phyloP scores from a whole-genome alignment of 2,888 invertebrate genomes.

The Anthrax anthrax region DNA sequence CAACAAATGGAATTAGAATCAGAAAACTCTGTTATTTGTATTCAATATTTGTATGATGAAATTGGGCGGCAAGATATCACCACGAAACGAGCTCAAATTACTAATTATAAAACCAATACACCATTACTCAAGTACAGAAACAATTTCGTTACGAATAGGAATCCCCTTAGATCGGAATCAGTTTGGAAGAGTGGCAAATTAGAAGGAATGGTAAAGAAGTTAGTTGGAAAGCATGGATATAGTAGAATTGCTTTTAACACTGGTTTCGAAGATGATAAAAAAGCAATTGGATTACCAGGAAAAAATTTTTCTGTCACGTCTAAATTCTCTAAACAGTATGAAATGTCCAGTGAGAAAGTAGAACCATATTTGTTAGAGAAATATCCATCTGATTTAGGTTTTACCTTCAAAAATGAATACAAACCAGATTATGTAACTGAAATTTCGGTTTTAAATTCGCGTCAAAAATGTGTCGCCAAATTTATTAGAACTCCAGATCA shows the following conservation, averaged over 20 bases:
- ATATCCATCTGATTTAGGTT: constrained; percentile 3
- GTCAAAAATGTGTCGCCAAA: constrained; percentile 4
- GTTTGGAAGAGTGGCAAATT: constrained; percentile 7
- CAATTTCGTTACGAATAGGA: constrained; percentile 5
- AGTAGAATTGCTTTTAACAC: background rate
- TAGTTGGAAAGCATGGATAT: constrained; percentile 3
- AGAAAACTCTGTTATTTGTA: constrained; percentile 1
- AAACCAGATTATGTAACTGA: constrained; percentile 2
- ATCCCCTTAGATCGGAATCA: background rate
- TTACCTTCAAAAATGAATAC: constrained; percentile 3
- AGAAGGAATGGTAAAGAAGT: background rate
- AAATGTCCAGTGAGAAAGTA: no score
- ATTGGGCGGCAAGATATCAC: constrained; percentile 6
- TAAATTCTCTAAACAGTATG: no score
- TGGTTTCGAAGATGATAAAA: constrained; percentile 6
- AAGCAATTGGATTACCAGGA: constrained; percentile 3
- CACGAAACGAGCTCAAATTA: constrained; percentile 3
- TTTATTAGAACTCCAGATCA: constrained; percentile 1
- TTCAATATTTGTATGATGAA: constrained; percentile 6
- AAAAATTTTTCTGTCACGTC: constrained; percentile 5
- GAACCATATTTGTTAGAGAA: no score
- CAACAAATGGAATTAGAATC: constrained; percentile 5
- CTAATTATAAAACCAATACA: no score
- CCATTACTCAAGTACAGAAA: background rate
- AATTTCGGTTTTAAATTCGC: constrained; percentile 1